Evolutionary conservation across 2,113 vertebrate genomes (phyloP).

Genomic region (Casuarius casuarius): DNA sequence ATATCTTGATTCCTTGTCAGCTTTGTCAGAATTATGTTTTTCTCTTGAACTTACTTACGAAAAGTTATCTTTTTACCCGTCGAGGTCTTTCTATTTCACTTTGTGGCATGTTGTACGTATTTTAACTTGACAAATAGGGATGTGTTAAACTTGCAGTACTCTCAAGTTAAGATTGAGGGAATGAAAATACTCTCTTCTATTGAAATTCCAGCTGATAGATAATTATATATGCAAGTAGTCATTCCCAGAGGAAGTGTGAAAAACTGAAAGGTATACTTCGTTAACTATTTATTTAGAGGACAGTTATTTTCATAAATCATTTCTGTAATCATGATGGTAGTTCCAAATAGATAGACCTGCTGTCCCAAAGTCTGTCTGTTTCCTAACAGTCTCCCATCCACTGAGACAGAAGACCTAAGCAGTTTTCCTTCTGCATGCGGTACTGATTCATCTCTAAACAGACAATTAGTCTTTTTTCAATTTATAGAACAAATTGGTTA

Average conservation of each 20-base stretch:
- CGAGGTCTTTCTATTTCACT: neutral
- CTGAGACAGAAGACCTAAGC: neutral
- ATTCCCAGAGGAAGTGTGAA: neutral
- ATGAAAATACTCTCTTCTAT: neutral
- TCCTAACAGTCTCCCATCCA: neutral
- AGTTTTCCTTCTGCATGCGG: neutral
- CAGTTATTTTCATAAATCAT: neutral
- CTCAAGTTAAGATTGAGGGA: neutral
- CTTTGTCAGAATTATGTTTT: neutral
- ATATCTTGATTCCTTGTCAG: neutral
- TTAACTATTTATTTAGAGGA: neutral
- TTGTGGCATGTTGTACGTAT: neutral
- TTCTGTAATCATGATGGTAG: neutral
- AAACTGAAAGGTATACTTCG: neutral
- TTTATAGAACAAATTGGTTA: neutral
- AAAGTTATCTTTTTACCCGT: neutral
- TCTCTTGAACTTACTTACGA: neutral
- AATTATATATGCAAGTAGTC: neutral
- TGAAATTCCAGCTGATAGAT: neutral
- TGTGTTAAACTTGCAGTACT: neutral
- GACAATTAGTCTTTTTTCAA: neutral
- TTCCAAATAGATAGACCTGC: neutral
- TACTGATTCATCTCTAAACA: neutral
- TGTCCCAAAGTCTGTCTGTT: neutral
- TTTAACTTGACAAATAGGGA: neutral